Evolutionary conservation across 2,888 invertebrate species (phyloP), one percentile per base, ranked within the genome.

Genomic region (Pammene aurita): DNA sequence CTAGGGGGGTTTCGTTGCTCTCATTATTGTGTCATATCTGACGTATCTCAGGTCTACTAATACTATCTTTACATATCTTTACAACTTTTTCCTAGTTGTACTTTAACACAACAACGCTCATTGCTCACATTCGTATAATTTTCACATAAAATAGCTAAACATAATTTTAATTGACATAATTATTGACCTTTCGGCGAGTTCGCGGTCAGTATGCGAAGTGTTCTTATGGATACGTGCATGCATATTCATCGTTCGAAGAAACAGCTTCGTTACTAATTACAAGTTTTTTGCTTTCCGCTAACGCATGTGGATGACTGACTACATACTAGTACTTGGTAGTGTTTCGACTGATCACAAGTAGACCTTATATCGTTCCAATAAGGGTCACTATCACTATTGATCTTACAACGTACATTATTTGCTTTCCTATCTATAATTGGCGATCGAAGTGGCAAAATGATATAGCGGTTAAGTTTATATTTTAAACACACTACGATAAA

Each of bases 131-230:
- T 11, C n/a, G 57, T 50, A 50, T 57, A 63, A 68, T 57, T 68
- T 13, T 68, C 35, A 34, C 56, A 68, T 63, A 63, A 68, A 63
- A 68, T 50, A 68, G 44, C 55, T 46, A 52, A 52, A 44, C 52
- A 46, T 83, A 84, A 87, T 86, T 81, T 80, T 78, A 81, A 85
- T 82, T 82, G 84, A 82, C 77, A 74, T 80, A 78, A 84, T 82
- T 78, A 73, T 76, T 77, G 74, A 72, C 72, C 79, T 69, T 66
- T 56, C 61, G 62, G 50, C 71, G 67, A 6, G 14, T 58, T 66
- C 7, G 54, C 60, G 48, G 42, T 42, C 42, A 42, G 61, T 48
- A 42, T 10, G 18, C 14, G n/a, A 55, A 46, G 35, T 44, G 38
- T 57, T 41, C 26, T 50, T 26, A 26, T 42, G 54, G n/a, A 44